Evolutionary conservation across 1,140 invertebrate species (phyloP), one percentile per base, ranked within the genome.

Genomic region (Cyclargus thomasi): DNA sequence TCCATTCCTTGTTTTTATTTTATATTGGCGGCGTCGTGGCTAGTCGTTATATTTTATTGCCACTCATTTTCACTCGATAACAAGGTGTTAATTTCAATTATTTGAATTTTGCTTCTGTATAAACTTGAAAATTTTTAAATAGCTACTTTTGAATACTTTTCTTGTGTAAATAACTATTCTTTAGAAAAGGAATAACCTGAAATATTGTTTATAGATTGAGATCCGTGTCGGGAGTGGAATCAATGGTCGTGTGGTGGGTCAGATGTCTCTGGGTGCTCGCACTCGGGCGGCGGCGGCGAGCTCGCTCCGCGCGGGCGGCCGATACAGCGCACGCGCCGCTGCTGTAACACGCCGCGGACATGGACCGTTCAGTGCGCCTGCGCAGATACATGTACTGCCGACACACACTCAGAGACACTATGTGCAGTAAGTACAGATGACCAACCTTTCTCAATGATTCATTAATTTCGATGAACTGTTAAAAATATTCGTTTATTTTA

Each of bases 181-280:
- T n/a, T n/a, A n/a, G n/a, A n/a, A n/a, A n/a, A n/a, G n/a, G n/a
- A n/a, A n/a, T n/a, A n/a, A n/a, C n/a, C n/a, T n/a, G n/a, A 35
- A 35, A 35, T 47, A 2, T 8, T 47, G 14, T 47, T 29, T 23
- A 3, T 55, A 66, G 83, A 87, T 87, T 65, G 85, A 85, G 67
- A 83, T 88, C 0, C 76, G 83, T 7, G 85, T 88, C 8, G 85
- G 84, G 66, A 83, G 83, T 8, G 76, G 74, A 35, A 85, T 66
- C 53, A 83, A 93, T 35, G 92, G 93, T 68, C 92, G 93, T 66
- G 90, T 87, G 22, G 86, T 90, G 6, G 87, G 87, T 63, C 86
- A 90, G 70, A 90, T 90, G 87, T 90, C 87, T 1, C 67, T 90
- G 14, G 86, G 86, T 0, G 74, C 86, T 2, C 71, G 78, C 0